Base-by-base conservation (phyloP, 2,797 vertebrate genomes). In the Tolypeutes matacus region DNA sequence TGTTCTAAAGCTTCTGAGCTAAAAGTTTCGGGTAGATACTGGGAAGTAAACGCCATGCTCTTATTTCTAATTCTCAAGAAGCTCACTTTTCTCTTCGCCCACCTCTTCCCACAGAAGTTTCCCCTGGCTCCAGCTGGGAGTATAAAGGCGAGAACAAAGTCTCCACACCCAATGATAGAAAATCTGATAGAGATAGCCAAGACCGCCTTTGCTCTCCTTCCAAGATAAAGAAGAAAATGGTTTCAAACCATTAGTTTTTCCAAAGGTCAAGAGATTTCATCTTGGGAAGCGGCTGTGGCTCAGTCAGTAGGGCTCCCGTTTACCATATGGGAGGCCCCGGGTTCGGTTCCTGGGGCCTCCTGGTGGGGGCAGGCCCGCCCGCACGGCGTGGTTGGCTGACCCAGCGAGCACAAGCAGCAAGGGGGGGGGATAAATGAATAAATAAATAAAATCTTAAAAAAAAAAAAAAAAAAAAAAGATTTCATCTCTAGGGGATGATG, bases 21-120 rank as follows among this genome's bases (percentile, higher is more conserved):
- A 77, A 60, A 89, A 67, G 64, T 67, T 86, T 85, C 88, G 86
- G 31, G 65, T 92, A 69, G 60, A 64, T 46, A 73, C 60, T 72
- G 56, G 75, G 65, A 80, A 86, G 49, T 27, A 84, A 95, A 85
- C 49, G 34, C 75, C 27, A 73, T 67, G 46, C 56, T 95, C 36
- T 81, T 67, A 80, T 83, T 86, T 94, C 92, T 93, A 83, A 86
- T 85, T 29, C n/a, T 77, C 80, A 80, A 29, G 53, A 83, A 7
- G 72, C 67, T 95, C 46, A 64, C 9, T 51, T 53, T 93, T 69
- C 46, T 86, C 73, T 84, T 53, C 78, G 77, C 49, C 53, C 34
- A 65, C 27, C 56, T 91, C 36, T 82, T 76, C 80, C 75, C 58
- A 67, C 31, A 65, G 62, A 60, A 53, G 13, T 58, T 89, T 31